Evolutionary conservation across 2,113 vertebrate genomes (phyloP).

Genomic region (Aramus guarauna): DNA sequence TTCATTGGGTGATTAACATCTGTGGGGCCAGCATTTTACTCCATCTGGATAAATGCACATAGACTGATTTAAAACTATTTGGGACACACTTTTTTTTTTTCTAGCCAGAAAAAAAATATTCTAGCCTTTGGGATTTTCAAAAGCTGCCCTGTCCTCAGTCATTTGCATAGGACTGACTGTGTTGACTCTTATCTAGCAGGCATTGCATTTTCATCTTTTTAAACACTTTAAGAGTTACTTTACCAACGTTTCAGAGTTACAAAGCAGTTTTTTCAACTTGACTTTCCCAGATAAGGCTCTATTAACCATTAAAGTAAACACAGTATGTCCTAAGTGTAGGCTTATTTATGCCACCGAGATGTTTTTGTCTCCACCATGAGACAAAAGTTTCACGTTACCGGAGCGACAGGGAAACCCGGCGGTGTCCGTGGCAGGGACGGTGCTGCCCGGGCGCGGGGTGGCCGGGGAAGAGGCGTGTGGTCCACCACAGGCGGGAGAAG

Average conservation of each 20-base stretch:
- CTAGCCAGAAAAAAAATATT: background rate
- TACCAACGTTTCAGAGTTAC: background rate
- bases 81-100: background rate
- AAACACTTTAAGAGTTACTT: background rate
- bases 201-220: background rate
- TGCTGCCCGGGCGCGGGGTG: accelerated
- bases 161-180: background rate
- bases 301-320: background rate
- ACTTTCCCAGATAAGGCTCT: background rate
- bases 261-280: background rate
- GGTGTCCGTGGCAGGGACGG: accelerated
- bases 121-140: background rate
- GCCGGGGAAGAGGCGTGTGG: too few relatives aligned
- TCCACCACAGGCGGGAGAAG: accelerated
- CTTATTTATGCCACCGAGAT: background rate
- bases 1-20: background rate
- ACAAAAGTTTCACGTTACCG: background rate
- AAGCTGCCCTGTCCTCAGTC: background rate
- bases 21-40: background rate
- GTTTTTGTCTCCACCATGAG: background rate
- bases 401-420: background rate
- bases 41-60: background rate
- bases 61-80: background rate
- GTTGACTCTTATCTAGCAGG: background rate
- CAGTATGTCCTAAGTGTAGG: background rate